A percentile compares a stretch with the other conserved stretches of the same genome.
Conservation (phyloP, 2,888 invertebrate genomes). For the Mesoligia furuncula region DNA sequence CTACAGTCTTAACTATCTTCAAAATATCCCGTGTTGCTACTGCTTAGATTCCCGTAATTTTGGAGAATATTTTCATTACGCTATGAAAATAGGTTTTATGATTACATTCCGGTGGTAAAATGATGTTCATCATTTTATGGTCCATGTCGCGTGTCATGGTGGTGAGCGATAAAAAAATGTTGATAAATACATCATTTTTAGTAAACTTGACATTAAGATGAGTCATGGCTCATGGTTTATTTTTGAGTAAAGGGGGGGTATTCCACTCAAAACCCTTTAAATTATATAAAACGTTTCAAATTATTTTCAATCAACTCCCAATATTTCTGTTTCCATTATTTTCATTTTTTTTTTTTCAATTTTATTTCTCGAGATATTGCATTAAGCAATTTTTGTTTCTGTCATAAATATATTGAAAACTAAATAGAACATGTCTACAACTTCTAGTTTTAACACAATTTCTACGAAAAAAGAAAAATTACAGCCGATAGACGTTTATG, state of each 20-base stretch:
- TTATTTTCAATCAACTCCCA: neutral
- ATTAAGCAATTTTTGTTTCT: neutral
- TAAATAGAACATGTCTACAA: neutral
- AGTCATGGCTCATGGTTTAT: neutral
- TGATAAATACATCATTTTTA: constrained; percentile 32
- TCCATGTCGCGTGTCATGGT: constrained; percentile 26
- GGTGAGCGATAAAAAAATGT: constrained; percentile 26
- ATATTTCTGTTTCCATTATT: neutral
- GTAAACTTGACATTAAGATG: constrained; percentile 32
- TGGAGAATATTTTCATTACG: constrained; percentile 61
- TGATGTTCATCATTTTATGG: constrained; percentile 55
- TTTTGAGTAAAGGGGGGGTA: neutral
- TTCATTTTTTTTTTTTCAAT: neutral
- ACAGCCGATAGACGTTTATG: constrained; percentile 6
- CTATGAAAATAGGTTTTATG: constrained; percentile 68
- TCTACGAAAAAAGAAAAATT: neutral
- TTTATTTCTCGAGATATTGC: neutral
- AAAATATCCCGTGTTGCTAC: constrained; percentile 39
- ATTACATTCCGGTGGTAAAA: constrained; percentile 61
- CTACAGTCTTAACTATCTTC: constrained; percentile 22
- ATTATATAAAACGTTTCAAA: too few relatives aligned
- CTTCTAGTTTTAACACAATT: neutral
- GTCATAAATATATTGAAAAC: neutral
- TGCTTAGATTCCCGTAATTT: constrained; percentile 57
- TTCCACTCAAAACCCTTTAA: neutral